Base-by-base conservation (phyloP, 2,797 vertebrate species). In the Helicolenus hilgendorfi region DNA sequence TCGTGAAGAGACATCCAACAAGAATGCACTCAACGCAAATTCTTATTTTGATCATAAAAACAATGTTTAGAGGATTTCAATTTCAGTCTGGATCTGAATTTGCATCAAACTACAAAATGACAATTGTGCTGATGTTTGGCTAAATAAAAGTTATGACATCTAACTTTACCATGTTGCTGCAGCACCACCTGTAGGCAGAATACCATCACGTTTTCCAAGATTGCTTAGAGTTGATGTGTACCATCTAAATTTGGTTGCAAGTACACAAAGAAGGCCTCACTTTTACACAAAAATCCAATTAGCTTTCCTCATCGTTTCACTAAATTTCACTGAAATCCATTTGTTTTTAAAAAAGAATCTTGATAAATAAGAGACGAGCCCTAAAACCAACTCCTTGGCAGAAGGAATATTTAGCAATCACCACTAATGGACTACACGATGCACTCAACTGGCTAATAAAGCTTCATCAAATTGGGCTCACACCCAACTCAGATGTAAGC, bases 371-470 rank as follows among this genome's bases (percentile, higher is more conserved):
- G 20, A 81, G 15, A 22, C 35, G 3, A 9, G n/a, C 49, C 29
- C 27, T 56, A 24, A 72, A 72, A 60, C 36, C 26, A 33, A 58
- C 58, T 80, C 31, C 45, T 20, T 4, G n/a, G 53, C 80, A 55
- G 31, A 72, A 56, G n/a, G 33, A 72, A 70, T 64, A 73, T 79
- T 81, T 67, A 81, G 15, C 68, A 31, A 14, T 79, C 65, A 18
- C 62, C 81, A 64, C 63, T 49, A 73, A 74, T 70, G 20, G 72
- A 76, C 62, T 67, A 76, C 72, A 65, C 26, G 18, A 79, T 64
- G 64, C 77, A 73, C 81, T 27, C 63, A 60, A 77, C 26, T 60
- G 22, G 55, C 60, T 60, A 83, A 77, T 58, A 60, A 69, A 74
- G 38, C 41, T 14, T 27, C 20, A 76, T 90, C 31, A 77, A 65